Base-by-base conservation (phyloP, 2,888 invertebrate species). In the Philhelius pedissequus region DNA sequence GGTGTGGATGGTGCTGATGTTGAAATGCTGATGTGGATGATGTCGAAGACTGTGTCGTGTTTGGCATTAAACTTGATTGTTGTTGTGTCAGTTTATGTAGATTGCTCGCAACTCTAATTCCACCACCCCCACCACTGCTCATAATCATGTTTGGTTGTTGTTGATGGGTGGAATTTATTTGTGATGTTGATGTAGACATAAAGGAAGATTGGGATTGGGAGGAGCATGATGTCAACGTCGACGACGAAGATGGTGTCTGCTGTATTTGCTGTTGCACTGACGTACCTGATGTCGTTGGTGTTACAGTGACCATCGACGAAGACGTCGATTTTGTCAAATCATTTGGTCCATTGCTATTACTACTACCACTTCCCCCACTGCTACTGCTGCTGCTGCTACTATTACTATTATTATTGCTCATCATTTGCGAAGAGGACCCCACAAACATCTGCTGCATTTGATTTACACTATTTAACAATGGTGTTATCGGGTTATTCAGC, bases 81-180 rank as follows among this genome's bases (percentile, higher is more conserved):
- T 78, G 86, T 54, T 64, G 80, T 60, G 89, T 87, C 64, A 88
- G 84, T 87, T 91, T 90, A 58, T 91, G 90, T 87, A 90, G 87
- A 88, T 91, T 90, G 80, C 90, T 90, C 56, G 90, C 91, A 82
- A 91, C 89, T 68, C 90, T 89, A 73, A 91, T 91, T 86, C 90
- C 90, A 68, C 90, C 90, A 69, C 79, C 70, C 52, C 81, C 58
- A 64, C 69, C 50, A 52, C 86, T 81, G 70, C 66, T 64, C 32
- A 64, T 64, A 2, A 32, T 45, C 48, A 66, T 58, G 43, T 40
- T 62, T 58, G 48, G 76, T 69, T 50, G 56, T 69, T 66, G 76
- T 68, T 68, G 45, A 60, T 60, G 62, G 3, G 62, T 43, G 20
- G 86, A 78, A 66, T 76, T 86, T 35, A 75, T 82, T 68, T 86